A percentile compares a stretch with the other conserved stretches of the same genome.
phyloP scores from a whole-genome alignment of 2,888 invertebrate genomes.

The Apoda limacodes region DNA sequence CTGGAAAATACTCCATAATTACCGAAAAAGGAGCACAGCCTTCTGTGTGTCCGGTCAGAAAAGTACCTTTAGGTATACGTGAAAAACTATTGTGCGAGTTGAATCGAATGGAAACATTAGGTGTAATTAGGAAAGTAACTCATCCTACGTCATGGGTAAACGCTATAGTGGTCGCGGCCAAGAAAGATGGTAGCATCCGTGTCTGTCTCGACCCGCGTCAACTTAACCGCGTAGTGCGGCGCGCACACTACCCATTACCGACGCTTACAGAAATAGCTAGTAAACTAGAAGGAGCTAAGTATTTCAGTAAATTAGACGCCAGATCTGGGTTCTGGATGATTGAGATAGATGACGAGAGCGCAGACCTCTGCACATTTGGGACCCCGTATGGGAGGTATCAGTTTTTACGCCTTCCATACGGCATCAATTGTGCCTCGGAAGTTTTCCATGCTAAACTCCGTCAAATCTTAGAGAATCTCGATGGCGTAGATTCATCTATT shows the following conservation, averaged over 20 bases:
- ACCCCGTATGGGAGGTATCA: too few species aligned
- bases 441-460: too few species aligned
- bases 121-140: constrained; percentile 14
- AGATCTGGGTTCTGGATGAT: constrained; percentile 15
- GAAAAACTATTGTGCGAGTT: too few species aligned
- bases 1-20: too few species aligned
- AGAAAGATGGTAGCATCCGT: too few species aligned
- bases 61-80: too few species aligned
- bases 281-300: constrained; percentile 6
- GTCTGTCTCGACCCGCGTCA: constrained; percentile 12
- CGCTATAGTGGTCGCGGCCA: constrained; percentile 20
- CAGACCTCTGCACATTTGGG: constrained; percentile 14
- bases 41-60: too few species aligned
- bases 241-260: constrained; percentile 9
- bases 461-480: constrained; percentile 14
- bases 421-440: too few species aligned
- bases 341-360: constrained; percentile 6
- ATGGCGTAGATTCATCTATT: constrained; percentile 11
- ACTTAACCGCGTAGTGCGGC: constrained; percentile 8
- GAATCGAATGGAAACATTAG: constrained; percentile 13
- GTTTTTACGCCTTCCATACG: too few species aligned
- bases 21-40: too few species aligned
- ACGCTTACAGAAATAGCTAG: constrained; percentile 10
- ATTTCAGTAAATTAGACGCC: constrained; percentile 11
- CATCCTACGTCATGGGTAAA: constrained; percentile 20